phyloP scores from a whole-genome alignment of 2,113 vertebrate species.

The Melanerpes formicivorus region DNA sequence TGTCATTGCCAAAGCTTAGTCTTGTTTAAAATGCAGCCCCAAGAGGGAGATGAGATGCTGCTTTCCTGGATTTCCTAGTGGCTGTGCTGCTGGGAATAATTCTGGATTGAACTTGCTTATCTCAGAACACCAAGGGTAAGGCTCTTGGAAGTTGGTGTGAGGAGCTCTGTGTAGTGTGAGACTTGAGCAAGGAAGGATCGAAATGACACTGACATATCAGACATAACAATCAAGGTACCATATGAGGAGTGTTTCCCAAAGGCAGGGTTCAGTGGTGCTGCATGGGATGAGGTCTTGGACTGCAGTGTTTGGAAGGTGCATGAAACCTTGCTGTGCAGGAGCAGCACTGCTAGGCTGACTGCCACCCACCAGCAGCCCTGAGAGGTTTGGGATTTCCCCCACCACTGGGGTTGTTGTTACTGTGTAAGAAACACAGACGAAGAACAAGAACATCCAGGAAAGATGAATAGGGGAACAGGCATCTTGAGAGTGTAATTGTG shows the following conservation, averaged over 20 bases:
- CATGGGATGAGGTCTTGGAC: background rate
- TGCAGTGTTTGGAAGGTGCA: accelerated
- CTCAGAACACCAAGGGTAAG: accelerated
- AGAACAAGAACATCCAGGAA: background rate
- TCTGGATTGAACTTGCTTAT: background rate
- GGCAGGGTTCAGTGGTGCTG: background rate
- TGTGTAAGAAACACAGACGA: no score
- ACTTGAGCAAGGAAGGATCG: background rate
- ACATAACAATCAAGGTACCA: background rate
- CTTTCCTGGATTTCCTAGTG: background rate
- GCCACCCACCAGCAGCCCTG: background rate
- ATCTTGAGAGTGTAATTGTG: background rate
- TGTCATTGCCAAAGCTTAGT: background rate
- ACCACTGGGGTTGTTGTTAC: accelerated
- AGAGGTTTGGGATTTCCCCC: background rate
- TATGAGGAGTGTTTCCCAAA: background rate
- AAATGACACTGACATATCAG: accelerated
- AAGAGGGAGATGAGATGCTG: background rate
- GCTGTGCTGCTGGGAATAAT: background rate
- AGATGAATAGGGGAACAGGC: background rate
- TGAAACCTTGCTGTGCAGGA: accelerated
- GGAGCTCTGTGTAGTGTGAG: background rate
- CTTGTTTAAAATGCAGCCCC: background rate
- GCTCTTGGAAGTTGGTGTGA: background rate
- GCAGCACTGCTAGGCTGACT: background rate